These are phyloP conservation scores for Acridotheres tristis DNA, from an alignment of 2,797 vertebrate species.

Conservation along the genomic window DNA sequence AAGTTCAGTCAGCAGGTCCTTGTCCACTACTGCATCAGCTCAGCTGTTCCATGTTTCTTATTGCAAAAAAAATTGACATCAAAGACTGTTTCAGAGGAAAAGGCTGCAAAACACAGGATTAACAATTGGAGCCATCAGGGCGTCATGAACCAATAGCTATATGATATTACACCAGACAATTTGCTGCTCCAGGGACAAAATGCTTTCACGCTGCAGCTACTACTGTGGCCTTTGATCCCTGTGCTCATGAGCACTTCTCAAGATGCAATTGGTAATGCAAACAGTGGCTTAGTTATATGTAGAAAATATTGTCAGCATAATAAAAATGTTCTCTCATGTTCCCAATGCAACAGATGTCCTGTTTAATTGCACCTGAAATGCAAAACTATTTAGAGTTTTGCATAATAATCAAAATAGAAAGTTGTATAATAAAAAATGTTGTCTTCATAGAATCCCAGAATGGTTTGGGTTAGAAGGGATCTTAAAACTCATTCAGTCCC, in stretches of 20 bases:
- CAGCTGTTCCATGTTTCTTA: neutral
- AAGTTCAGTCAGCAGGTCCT: neutral
- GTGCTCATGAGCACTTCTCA: neutral
- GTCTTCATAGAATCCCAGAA: too few relatives aligned
- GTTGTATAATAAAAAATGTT: too few relatives aligned
- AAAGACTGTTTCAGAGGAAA: neutral
- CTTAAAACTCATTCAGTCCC: too few relatives aligned
- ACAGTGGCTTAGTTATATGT: neutral
- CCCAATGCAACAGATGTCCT: neutral
- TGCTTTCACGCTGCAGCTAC: neutral
- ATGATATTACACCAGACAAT: neutral
- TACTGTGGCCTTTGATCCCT: rapidly evolving
- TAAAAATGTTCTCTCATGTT: neutral
- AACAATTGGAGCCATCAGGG: rapidly evolving
- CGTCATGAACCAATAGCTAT: neutral
- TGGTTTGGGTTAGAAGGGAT: too few relatives aligned
- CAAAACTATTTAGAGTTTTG: too few relatives aligned
- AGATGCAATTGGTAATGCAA: neutral
- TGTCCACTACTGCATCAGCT: neutral
- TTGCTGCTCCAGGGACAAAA: neutral
- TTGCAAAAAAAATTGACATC: neutral
- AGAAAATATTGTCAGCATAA: neutral
- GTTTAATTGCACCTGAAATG: neutral
- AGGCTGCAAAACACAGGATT: neutral
- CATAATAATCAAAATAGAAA: too few relatives aligned